phyloP scores from a whole-genome alignment of 92 coral and sea anemone species.

The Meandrina meandrites region DNA sequence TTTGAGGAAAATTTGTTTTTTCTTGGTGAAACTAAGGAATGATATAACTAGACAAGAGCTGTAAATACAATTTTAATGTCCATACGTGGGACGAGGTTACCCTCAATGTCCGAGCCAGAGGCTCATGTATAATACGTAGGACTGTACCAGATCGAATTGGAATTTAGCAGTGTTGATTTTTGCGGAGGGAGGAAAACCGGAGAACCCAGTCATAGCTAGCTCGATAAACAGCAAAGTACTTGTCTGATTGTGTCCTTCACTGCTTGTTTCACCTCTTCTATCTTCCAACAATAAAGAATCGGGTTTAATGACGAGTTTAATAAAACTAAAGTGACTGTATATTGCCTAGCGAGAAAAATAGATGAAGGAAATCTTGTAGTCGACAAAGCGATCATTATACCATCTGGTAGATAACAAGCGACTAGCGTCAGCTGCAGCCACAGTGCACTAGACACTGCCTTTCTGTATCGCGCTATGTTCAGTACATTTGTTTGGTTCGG shows the following conservation, averaged over 20 bases:
- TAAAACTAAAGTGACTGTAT: constrained; percentile 1
- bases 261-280: background rate
- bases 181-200: too few species aligned
- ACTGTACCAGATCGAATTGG: too few species aligned
- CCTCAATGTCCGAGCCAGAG: too few species aligned
- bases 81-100: too few species aligned
- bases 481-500: background rate
- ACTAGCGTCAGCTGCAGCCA: constrained; percentile 12
- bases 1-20: too few species aligned
- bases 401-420: constrained; percentile 2
- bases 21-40: too few species aligned
- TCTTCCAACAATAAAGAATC: constrained; percentile 27
- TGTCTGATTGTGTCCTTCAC: background rate
- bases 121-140: too few species aligned
- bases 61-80: too few species aligned
- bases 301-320: constrained; percentile 41
- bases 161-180: too few species aligned
- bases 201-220: too few species aligned
- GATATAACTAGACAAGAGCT: too few species aligned
- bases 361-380: background rate
- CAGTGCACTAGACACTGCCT: constrained; percentile 27
- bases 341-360: background rate
- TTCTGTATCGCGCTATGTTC: constrained; percentile 32
- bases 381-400: background rate
- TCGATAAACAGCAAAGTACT: background rate